These are phyloP conservation scores for Porites divaricata DNA, from an alignment of 92 coral and sea anemone species.

Conservation along the genomic window DNA sequence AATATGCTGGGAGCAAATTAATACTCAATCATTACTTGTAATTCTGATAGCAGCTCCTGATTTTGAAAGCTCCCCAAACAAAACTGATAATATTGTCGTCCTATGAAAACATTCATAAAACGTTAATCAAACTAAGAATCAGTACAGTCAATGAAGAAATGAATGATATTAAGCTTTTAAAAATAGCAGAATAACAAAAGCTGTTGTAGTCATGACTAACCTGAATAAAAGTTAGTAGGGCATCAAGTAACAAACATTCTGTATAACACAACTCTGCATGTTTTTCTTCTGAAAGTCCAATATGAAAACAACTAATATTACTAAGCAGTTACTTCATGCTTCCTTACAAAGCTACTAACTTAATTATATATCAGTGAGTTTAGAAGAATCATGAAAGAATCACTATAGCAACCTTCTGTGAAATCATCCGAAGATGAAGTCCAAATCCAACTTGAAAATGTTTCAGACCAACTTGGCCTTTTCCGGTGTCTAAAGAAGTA, in stretches of 20 bases:
- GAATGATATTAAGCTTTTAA: too few relatives aligned
- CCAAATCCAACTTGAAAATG: slow-evolving; percentile 92
- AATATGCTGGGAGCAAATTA: background rate
- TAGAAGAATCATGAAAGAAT: background rate
- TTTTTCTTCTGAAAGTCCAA: slow-evolving; percentile 71
- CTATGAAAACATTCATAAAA: slow-evolving; percentile 32
- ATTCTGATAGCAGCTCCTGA: slow-evolving; percentile 75
- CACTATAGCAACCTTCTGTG: slow-evolving; percentile 64
- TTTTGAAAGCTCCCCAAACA: slow-evolving; percentile 86
- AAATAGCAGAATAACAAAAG: too few relatives aligned
- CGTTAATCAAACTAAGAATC: too few relatives aligned
- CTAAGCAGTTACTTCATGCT: background rate
- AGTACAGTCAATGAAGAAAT: too few relatives aligned
- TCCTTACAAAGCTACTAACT: background rate
- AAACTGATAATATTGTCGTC: slow-evolving; percentile 88
- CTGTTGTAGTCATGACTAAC: slow-evolving; percentile 29
- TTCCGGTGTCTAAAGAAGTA: slow-evolving; percentile 66
- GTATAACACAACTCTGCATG: slow-evolving; percentile 99
- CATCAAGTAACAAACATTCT: slow-evolving; percentile 91
- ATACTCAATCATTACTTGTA: slow-evolving; percentile 55
- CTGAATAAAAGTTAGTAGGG: slow-evolving; percentile 91
- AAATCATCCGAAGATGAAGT: slow-evolving; percentile 84
- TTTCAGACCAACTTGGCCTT: slow-evolving; percentile 90
- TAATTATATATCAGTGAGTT: background rate
- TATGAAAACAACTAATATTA: background rate